A percentile compares a stretch with the other conserved stretches of the same genome.
Conservation (phyloP, 2,113 vertebrate genomes). For the Menidia beryllina region DNA sequence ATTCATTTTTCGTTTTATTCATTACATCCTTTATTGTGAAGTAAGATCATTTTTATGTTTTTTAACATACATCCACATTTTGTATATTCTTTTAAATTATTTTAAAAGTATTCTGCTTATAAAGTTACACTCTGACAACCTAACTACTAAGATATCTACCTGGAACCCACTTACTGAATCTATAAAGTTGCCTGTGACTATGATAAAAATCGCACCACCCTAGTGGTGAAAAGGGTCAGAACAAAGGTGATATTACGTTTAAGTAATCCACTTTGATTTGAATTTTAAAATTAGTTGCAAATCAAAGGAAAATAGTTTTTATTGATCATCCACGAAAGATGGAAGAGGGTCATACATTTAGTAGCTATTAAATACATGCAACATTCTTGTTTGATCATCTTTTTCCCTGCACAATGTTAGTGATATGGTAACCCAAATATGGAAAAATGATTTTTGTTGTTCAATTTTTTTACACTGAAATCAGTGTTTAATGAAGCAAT, state of each 20-base stretch:
- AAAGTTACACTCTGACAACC: constrained; percentile 18
- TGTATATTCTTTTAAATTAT: too few relatives aligned
- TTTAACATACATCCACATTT: too few relatives aligned
- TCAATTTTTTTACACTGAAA: too few relatives aligned
- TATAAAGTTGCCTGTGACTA: constrained; percentile 17
- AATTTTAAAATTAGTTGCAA: not conserved
- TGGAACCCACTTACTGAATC: constrained; percentile 11
- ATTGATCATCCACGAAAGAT: constrained; percentile 2
- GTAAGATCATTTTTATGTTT: too few relatives aligned
- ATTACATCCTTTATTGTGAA: too few relatives aligned
- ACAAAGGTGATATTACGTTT: too few relatives aligned
- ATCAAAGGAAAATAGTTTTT: constrained; percentile 1
- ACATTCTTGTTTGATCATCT: too few relatives aligned
- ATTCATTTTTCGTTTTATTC: not conserved
- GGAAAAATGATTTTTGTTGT: too few relatives aligned
- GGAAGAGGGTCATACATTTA: constrained; percentile 2
- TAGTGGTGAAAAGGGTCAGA: constrained; percentile 6
- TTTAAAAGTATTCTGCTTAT: not conserved
- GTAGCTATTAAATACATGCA: too few relatives aligned
- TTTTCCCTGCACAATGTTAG: too few relatives aligned
- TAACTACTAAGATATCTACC: constrained; percentile 12
- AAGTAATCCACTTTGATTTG: not conserved
- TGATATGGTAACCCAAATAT: too few relatives aligned
- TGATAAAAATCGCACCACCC: not conserved
- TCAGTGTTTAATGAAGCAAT: too few relatives aligned